Evolutionary conservation across 2,113 vertebrate genomes (phyloP).

Genomic region (Cromileptes altivelis): DNA sequence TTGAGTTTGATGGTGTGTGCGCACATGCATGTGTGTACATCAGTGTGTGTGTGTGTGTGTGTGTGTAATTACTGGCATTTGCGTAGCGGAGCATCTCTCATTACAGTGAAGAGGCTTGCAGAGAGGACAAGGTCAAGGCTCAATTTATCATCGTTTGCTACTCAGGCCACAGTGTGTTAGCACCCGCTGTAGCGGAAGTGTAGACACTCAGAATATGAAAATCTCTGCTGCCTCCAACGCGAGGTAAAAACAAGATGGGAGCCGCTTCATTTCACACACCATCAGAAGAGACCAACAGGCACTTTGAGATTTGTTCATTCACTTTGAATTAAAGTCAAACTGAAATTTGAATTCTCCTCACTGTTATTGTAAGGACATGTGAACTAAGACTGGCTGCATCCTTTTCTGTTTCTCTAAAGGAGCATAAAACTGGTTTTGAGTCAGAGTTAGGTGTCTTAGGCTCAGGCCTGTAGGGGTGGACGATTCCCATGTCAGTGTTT

Average conservation of each 20-base stretch:
- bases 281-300: constrained; percentile 12
- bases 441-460: neutral
- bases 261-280: constrained; percentile 34
- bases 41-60: constrained; percentile 18
- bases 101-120: constrained; percentile 58
- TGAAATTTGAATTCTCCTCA: constrained; percentile 1
- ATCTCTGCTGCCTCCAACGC: constrained; percentile 12
- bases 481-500: neutral
- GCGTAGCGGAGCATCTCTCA: constrained; percentile 57
- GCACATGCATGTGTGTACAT: neutral
- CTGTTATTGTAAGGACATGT: neutral
- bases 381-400: neutral
- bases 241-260: constrained; percentile 10
- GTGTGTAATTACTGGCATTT: constrained; percentile 69
- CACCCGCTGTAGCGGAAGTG: neutral
- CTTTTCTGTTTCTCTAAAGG: neutral
- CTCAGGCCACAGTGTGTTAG: constrained; percentile 23
- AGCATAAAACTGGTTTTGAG: neutral
- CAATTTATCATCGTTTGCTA: constrained; percentile 59
- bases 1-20: constrained; percentile 24
- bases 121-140: constrained; percentile 70
- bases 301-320: constrained; percentile 30
- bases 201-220: constrained; percentile 25
- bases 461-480: neutral
- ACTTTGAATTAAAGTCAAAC: constrained; percentile 34